A percentile compares a stretch with the other conserved stretches of the same genome.
Evolutionary conservation across 2,888 invertebrate species (phyloP).

Genomic region (Gari tellinella): DNA sequence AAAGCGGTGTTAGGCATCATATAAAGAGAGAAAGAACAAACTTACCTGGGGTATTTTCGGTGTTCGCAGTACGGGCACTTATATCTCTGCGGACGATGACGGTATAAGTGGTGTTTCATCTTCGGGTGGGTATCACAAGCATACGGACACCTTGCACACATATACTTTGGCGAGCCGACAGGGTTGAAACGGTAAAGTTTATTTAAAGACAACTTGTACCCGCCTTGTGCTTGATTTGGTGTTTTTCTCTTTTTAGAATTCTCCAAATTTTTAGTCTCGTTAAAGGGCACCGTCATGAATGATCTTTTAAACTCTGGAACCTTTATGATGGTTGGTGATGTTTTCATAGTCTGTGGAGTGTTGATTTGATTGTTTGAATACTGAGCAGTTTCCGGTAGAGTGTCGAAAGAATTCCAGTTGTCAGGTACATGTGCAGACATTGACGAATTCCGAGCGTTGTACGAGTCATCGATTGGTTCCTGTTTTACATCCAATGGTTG

Average conservation of each 20-base stretch:
- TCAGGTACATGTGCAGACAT: no score
- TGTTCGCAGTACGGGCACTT: slow-evolving; percentile 61
- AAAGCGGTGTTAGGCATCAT: no score
- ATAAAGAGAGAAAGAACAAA: no score
- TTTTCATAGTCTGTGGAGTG: no score
- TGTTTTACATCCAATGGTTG: no score
- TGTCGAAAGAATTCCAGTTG: no score
- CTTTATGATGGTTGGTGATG: slow-evolving; percentile 50
- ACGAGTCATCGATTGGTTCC: no score
- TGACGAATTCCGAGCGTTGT: no score
- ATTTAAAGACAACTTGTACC: slow-evolving; percentile 41
- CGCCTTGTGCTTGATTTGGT: neutral
- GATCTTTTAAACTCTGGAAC: slow-evolving; percentile 58
- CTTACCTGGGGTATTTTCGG: slow-evolving; percentile 58
- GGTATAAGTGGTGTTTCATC: slow-evolving; percentile 60
- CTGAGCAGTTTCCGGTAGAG: no score
- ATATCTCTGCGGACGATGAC: slow-evolving; percentile 57
- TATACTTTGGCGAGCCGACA: slow-evolving; percentile 53
- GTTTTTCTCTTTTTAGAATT: no score
- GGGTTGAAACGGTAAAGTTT: slow-evolving; percentile 56
- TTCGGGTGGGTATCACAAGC: slow-evolving; percentile 60
- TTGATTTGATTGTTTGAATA: neutral
- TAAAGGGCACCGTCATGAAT: slow-evolving; percentile 7
- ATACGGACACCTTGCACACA: slow-evolving; percentile 57
- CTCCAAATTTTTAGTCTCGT: no score